A percentile compares a stretch with the other conserved stretches of the same genome.
Conservation (phyloP, 1,140 invertebrate species). For the Anastrepha obliqua region DNA sequence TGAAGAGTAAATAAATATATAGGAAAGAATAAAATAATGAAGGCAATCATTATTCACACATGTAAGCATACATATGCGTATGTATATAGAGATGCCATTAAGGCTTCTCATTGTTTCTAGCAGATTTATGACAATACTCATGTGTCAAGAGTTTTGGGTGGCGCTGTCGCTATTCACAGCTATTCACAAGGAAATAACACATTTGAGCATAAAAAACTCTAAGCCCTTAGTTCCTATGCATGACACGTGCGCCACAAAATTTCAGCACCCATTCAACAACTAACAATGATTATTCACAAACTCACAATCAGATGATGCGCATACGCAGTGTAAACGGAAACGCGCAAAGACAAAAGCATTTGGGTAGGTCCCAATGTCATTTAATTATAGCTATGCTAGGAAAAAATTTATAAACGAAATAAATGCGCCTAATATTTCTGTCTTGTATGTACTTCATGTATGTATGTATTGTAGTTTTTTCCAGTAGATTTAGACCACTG, state of each 20-base stretch:
- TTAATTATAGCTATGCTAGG: neutral
- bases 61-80: too few species aligned
- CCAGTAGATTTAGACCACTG: neutral
- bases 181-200: neutral
- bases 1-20: neutral
- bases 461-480: neutral
- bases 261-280: neutral
- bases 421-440: neutral
- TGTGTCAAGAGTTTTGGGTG: neutral
- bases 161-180: neutral
- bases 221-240: neutral
- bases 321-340: neutral
- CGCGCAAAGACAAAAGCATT: neutral
- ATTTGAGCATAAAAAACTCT: neutral
- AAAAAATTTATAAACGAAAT: neutral
- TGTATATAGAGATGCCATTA: too few species aligned
- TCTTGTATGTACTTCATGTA: neutral
- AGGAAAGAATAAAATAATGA: too few species aligned
- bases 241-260: neutral
- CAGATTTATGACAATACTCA: neutral
- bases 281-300: neutral
- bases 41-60: too few species aligned
- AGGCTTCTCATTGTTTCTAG: neutral
- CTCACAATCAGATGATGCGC: neutral
- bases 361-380: constrained; percentile 9